Conservation (phyloP, 2,113 vertebrate genomes). For the Propithecus coquereli region DNA sequence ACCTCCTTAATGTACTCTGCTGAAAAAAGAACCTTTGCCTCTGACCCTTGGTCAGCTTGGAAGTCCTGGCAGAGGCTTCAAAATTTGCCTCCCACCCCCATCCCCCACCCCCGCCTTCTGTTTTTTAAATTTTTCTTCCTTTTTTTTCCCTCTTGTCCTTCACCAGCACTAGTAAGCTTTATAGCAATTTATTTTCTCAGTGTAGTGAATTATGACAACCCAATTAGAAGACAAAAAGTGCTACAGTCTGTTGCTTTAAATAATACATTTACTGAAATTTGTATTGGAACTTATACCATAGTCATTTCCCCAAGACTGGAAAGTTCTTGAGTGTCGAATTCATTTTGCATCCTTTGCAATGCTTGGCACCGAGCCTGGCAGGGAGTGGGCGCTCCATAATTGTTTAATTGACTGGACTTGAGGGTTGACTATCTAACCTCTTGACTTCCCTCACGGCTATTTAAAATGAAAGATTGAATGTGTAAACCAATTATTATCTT, state of each 20-base stretch:
- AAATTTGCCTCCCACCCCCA: background rate
- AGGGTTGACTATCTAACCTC: background rate
- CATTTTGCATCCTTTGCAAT: conserved; percentile 12
- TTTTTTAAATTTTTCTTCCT: too few species aligned
- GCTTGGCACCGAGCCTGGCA: background rate
- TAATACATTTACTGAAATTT: background rate
- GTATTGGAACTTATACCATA: background rate
- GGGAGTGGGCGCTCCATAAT: background rate
- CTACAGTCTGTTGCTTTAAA: background rate
- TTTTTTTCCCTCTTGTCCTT: background rate
- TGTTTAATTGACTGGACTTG: background rate
- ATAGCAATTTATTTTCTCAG: background rate
- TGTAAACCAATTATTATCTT: background rate
- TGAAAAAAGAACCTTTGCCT: background rate
- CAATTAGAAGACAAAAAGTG: background rate
- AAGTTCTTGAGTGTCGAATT: background rate
- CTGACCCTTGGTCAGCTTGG: background rate
- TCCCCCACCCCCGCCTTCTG: too few species aligned
- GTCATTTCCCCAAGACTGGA: background rate
- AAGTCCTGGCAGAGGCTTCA: background rate
- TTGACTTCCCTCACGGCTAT: background rate
- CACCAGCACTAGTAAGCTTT: background rate
- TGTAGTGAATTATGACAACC: background rate
- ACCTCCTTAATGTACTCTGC: background rate
- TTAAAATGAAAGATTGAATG: conserved; percentile 11